phyloP scores from a whole-genome alignment of 2,113 vertebrate genomes.

The Panthera leo region DNA sequence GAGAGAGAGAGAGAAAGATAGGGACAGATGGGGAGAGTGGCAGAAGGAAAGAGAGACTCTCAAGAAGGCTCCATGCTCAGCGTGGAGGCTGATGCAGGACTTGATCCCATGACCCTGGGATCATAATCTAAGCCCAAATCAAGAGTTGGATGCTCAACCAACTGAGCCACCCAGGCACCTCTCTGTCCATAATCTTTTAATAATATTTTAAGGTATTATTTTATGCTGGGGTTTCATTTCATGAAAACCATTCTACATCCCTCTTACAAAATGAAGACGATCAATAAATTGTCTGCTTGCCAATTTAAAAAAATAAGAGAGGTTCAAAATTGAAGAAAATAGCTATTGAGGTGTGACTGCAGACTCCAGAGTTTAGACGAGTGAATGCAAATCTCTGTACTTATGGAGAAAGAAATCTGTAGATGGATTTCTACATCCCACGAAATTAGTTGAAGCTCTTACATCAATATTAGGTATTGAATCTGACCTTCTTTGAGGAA shows the following conservation, averaged over 20 bases:
- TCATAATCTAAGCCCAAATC: no score
- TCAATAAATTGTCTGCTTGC: slow-evolving; percentile 58
- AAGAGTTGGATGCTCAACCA: no score
- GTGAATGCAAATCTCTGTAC: slow-evolving; percentile 13
- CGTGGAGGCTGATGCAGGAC: no score
- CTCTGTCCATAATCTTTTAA: neutral
- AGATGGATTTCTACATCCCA: slow-evolving; percentile 51
- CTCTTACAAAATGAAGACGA: slow-evolving; percentile 66
- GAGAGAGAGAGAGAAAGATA: no score
- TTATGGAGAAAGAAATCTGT: slow-evolving; percentile 4
- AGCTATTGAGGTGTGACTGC: neutral
- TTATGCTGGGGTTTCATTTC: neutral
- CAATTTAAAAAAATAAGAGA: neutral
- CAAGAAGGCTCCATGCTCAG: no score
- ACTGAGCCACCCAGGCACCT: no score
- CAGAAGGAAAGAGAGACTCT: no score
- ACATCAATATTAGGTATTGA: slow-evolving; percentile 64
- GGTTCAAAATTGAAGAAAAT: neutral
- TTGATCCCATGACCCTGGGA: no score
- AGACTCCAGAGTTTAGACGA: slow-evolving; percentile 33
- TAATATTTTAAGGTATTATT: neutral
- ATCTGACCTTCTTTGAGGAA: slow-evolving; percentile 68
- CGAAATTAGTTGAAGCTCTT: slow-evolving; percentile 63
- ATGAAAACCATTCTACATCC: slow-evolving; percentile 7
- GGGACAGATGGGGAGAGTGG: no score